Evolutionary conservation across 2,888 invertebrate genomes (phyloP).

Genomic region (Poecilus cupreus): DNA sequence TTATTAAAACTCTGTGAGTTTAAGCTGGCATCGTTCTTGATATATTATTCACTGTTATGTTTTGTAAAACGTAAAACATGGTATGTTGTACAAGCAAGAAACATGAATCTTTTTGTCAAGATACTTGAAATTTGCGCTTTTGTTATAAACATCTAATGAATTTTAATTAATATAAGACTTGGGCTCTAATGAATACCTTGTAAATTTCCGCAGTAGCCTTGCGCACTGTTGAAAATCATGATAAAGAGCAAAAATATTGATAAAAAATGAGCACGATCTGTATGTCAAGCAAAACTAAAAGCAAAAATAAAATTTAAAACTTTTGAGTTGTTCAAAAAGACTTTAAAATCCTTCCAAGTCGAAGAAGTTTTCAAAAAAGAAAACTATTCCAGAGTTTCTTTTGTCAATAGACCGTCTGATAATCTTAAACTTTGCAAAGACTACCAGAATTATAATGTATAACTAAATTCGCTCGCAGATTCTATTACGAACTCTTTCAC

Average conservation of each 20-base stretch:
- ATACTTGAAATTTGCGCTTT: neutral
- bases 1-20: neutral
- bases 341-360: neutral
- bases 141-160: neutral
- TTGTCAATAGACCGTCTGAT: conserved; percentile 34
- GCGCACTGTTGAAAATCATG: neutral
- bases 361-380: conserved; percentile 21
- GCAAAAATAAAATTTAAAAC: conserved; percentile 32
- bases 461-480: conserved; percentile 13
- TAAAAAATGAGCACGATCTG: neutral
- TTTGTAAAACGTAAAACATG: neutral
- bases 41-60: neutral
- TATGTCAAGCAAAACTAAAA: neutral
- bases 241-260: neutral
- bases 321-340: conserved; percentile 39
- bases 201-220: neutral
- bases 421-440: conserved; percentile 36
- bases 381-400: conserved; percentile 32
- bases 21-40: neutral
- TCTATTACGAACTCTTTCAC: conserved; percentile 26
- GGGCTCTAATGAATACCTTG: neutral
- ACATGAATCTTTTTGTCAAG: neutral
- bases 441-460: conserved; percentile 35
- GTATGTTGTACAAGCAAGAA: neutral
- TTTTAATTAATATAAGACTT: neutral